Conservation (phyloP, 2,888 invertebrate species). For the Cantharis flavilabris region DNA sequence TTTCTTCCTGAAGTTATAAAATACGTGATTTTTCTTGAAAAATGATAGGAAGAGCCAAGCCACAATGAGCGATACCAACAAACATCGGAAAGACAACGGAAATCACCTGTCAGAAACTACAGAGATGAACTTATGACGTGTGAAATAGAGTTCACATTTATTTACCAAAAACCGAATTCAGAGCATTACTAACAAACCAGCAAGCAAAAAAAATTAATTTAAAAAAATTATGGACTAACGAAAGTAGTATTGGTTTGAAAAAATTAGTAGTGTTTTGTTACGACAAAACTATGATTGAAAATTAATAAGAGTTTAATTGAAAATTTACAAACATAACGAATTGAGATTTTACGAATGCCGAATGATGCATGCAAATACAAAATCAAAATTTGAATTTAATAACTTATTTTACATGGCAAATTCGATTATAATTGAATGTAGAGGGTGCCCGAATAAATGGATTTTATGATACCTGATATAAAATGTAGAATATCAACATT, state of each 20-base stretch:
- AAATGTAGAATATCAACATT: conserved; percentile 15
- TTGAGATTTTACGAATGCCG: conserved; percentile 13
- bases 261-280: neutral
- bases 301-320: conserved; percentile 4
- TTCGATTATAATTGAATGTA: conserved; percentile 29
- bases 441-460: conserved; percentile 22
- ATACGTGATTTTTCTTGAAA: conserved; percentile 21
- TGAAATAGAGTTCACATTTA: conserved; percentile 30
- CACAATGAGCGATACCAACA: conserved; percentile 33
- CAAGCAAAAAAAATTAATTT: neutral
- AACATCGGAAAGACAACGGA: conserved; percentile 35
- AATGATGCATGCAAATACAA: conserved; percentile 16
- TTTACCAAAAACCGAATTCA: conserved; percentile 25
- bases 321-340: conserved; percentile 15
- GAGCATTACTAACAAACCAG: conserved; percentile 8
- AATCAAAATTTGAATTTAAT: conserved; percentile 26
- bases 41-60: conserved; percentile 23
- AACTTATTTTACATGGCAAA: conserved; percentile 26
- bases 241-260: neutral
- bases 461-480: conserved; percentile 20
- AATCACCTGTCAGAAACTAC: conserved; percentile 33
- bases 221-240: neutral
- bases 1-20: conserved; percentile 1
- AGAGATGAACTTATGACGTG: conserved; percentile 30
- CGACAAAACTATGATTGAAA: neutral